phyloP scores from a whole-genome alignment of 2,113 vertebrate species.

The Axis porcinus region DNA sequence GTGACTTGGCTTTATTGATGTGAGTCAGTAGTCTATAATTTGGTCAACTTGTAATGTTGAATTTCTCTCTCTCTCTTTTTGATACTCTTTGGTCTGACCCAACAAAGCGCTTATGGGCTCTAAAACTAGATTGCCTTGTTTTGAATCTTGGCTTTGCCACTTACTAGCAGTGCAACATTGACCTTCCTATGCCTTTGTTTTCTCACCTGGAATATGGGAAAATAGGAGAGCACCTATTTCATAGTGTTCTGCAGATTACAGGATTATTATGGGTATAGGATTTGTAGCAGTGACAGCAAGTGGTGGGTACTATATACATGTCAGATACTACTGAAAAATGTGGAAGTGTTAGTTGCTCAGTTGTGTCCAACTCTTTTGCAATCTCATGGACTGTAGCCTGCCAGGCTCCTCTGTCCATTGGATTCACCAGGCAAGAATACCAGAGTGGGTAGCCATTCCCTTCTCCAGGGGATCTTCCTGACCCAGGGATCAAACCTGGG shows the following conservation, averaged over 20 bases:
- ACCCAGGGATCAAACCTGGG: background rate
- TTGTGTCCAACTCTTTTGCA: background rate
- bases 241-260: background rate
- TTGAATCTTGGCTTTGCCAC: constrained; percentile 5
- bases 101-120: background rate
- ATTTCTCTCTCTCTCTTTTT: background rate
- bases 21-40: background rate
- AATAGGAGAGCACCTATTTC: background rate
- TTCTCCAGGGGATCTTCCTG: background rate
- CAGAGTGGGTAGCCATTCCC: background rate
- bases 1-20: background rate
- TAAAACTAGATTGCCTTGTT: background rate
- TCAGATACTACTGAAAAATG: background rate
- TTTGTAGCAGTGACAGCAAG: background rate
- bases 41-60: background rate
- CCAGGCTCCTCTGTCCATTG: background rate
- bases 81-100: background rate
- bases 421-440: background rate
- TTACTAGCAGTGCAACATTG: background rate
- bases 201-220: background rate
- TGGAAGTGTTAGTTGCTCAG: background rate
- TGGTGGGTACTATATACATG: background rate
- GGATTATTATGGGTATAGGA: background rate
- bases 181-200: background rate
- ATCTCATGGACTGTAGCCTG: background rate